Base-by-base conservation (phyloP, 2,888 invertebrate genomes). In the Rambutsinella grinnellia region DNA sequence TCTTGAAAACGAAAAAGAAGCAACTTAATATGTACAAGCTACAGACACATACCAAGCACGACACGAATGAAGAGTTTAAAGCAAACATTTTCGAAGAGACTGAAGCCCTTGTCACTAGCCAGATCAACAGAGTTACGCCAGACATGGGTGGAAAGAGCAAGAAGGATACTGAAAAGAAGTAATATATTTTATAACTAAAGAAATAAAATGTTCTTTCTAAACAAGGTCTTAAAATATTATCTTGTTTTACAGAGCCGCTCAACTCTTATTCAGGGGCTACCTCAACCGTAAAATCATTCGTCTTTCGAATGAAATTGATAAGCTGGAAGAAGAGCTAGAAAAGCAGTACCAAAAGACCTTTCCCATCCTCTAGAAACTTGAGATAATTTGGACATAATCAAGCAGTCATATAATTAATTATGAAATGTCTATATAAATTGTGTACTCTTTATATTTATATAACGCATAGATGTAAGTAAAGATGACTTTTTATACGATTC, bases 251-350 rank as follows among this genome's bases (percentile, higher is more conserved):
- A 81, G 82, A 53, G 72, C 79, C 27, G 60, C 68, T 21, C 71
- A 77, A 26, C 68, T 82, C 24, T 76, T 81, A 72, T 76, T 78
- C 10, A 74, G 75, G n/a, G 79, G 81, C 6, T 68, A 71, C 27
- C 58, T 82, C 46, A 77, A 78, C 58, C 72, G 82, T 10, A 74
- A 79, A 62, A 74, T 82, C 17, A 65, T 79, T 21, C 66, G 72
- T 10, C 75, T 76, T 36, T 78, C 74, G 15, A 78, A 80, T 58
- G 79, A 81, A 68, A 66, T 82, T 10, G 66, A 78, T 23, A 62
- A 70, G 13, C 60, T 83, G 60, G 83, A 83, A 51, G 79, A 66
- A 24, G 83, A 83, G 54, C 46, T 83, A 56, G 79, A 81, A 53
- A 68, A 63, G 23, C 80, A 77, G 44, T 83, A 83, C 63, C 57